A percentile compares a stretch with the other conserved stretches of the same genome.
Conservation (phyloP, 2,113 vertebrate genomes). For the Zingel zingel region DNA sequence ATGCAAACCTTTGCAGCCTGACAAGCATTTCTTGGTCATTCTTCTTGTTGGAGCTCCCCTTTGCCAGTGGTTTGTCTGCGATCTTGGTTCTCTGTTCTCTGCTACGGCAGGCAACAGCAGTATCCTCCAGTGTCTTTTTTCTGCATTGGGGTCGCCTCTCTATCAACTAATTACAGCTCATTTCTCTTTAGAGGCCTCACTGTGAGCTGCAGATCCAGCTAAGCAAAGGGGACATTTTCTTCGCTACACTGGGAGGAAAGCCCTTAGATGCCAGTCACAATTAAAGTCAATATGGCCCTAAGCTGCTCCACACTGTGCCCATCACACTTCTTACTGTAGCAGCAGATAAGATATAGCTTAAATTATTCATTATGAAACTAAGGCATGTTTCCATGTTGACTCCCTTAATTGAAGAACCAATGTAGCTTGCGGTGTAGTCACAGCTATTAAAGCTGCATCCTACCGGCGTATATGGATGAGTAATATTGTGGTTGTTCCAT, state of each 20-base stretch:
- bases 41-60: background rate
- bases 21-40: constrained; percentile 11
- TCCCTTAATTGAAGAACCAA: constrained; percentile 40
- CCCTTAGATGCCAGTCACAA: constrained; percentile 72
- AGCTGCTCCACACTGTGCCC: constrained; percentile 48
- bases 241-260: constrained; percentile 55
- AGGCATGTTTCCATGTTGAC: constrained; percentile 62
- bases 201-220: constrained; percentile 52
- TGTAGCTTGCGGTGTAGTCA: constrained; percentile 10
- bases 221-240: constrained; percentile 61
- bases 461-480: constrained; percentile 2
- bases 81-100: background rate
- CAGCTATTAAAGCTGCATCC: constrained; percentile 27
- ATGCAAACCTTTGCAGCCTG: background rate
- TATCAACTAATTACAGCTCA: constrained; percentile 76
- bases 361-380: constrained; percentile 61
- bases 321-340: constrained; percentile 35
- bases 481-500: constrained; percentile 10
- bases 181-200: constrained; percentile 60
- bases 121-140: constrained; percentile 45
- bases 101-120: constrained; percentile 16
- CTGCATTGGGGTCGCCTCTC: constrained; percentile 62
- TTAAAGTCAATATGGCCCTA: constrained; percentile 70
- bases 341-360: constrained; percentile 53
- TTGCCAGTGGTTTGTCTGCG: background rate